phyloP scores from a whole-genome alignment of 2,113 vertebrate species.

The Onychostoma macrolepis region DNA sequence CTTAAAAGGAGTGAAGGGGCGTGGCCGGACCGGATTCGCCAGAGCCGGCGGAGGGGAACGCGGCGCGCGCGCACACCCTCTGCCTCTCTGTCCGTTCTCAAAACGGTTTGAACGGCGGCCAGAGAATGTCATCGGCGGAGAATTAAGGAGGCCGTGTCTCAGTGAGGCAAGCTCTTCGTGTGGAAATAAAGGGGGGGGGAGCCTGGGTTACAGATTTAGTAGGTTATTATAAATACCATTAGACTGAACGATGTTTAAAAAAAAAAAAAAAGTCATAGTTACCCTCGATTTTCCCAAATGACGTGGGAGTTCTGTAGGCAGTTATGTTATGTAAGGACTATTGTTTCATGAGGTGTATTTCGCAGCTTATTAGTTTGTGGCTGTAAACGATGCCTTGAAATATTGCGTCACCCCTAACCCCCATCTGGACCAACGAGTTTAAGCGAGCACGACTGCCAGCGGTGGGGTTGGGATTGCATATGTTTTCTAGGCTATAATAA shows the following conservation, averaged over 20 bases:
- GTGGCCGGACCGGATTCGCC: slow-evolving; percentile 37
- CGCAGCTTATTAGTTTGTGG: slow-evolving; percentile 14
- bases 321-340: slow-evolving; percentile 48
- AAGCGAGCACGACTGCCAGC: not conserved
- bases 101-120: not conserved
- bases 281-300: not conserved
- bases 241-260: not conserved
- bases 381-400: slow-evolving; percentile 16
- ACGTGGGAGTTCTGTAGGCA: slow-evolving; percentile 12
- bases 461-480: not conserved
- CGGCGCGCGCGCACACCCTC: no score
- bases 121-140: slow-evolving; percentile 49
- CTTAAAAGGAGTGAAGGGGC: slow-evolving; percentile 46
- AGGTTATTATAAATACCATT: not conserved
- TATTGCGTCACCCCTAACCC: slow-evolving; percentile 33
- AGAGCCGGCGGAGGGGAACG: slow-evolving; percentile 43
- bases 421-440: not conserved
- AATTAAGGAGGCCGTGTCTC: slow-evolving; percentile 34
- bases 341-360: slow-evolving; percentile 50
- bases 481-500: not conserved
- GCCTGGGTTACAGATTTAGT: not conserved
- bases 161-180: slow-evolving; percentile 12
- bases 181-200: slow-evolving; percentile 6
- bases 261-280: no score
- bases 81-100: not conserved